Evolutionary conservation across 2,113 vertebrate species (phyloP), one percentile per base, ranked within the genome.

Genomic region (Eulemur rufifrons): DNA sequence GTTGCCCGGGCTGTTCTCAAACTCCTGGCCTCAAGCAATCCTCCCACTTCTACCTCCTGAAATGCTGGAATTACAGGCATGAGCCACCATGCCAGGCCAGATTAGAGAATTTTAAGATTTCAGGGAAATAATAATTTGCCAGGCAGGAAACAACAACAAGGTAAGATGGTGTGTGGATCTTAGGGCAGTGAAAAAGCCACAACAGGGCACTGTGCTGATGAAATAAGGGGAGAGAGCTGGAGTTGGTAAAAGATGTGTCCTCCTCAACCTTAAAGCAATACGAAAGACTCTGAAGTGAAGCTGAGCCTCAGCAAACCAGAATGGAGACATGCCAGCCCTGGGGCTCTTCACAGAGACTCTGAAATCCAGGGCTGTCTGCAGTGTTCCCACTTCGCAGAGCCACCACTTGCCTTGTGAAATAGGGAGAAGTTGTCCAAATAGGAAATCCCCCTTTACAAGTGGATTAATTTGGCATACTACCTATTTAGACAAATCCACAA

Each of bases 281-380:
- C 15, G 4, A 47, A 34, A 89, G 81, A 37, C 34, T 84, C 9
- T 81, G 77, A 86, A 39, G 8, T 27, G 39, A 80, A 34, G 18
- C 6, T 37, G 32, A 47, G 18, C 34, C 17, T 63, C 63, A 63
- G 23, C 8, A 39, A 81, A 39, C 12, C 20, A 39, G 76, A 20
- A 1, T 3, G 2, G 14, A 68, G 45, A 50, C 5, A 0, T 10
- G 52, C 25, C 20, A 0, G 23, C 87, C 6, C 56, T 37, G 52
- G 50, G 27, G 18, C 47, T 61, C 45, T 64, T 17, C 7, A 71
- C 1, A 88, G 32, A 84, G 37, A 47, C 23, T n/a, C 68, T 32
- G 39, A 23, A 13, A 21, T 23, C 6, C 59, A 17, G 42, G 23
- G 27, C 25, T 7, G 4, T 45, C 39, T 78, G 56, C 17, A 56